phyloP scores from a whole-genome alignment of 2,888 invertebrate genomes.

The Chrysopilus asiliformis region DNA sequence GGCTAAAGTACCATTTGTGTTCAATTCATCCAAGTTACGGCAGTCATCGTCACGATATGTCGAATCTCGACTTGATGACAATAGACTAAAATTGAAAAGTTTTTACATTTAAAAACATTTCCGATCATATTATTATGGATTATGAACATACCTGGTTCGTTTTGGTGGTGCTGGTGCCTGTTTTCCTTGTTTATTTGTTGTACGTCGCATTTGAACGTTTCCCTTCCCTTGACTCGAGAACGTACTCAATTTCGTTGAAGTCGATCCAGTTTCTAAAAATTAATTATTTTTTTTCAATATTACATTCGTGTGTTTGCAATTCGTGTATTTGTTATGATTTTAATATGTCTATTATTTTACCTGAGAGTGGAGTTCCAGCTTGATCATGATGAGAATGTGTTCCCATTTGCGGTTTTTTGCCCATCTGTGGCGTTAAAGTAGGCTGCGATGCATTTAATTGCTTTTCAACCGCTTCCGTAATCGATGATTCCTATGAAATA shows the following conservation, averaged over 20 bases:
- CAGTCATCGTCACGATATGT: constrained; percentile 37
- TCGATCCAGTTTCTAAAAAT: constrained; percentile 39
- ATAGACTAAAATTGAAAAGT: constrained; percentile 20
- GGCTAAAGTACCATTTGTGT: constrained; percentile 36
- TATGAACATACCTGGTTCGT: constrained; percentile 82
- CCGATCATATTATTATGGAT: no score
- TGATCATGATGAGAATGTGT: constrained; percentile 25
- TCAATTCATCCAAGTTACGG: constrained; percentile 32
- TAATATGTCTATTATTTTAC: no score
- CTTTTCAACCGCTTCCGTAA: constrained; percentile 77
- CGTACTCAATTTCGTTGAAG: constrained; percentile 46
- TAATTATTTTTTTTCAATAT: no score
- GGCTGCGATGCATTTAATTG: constrained; percentile 63
- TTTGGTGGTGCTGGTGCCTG: constrained; percentile 93
- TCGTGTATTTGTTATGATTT: background rate
- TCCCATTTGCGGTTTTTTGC: constrained; percentile 29
- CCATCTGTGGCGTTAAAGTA: constrained; percentile 37
- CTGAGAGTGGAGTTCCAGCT: constrained; percentile 34
- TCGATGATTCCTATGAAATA: constrained; percentile 37
- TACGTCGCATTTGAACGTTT: constrained; percentile 70
- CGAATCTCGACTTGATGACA: constrained; percentile 36
- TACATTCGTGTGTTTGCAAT: background rate
- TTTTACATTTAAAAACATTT: background rate
- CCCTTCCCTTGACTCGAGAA: constrained; percentile 48
- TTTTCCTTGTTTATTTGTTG: constrained; percentile 80